Evolutionary conservation across 1,140 invertebrate genomes (phyloP).

Genomic region (Tetragonula clypearis): DNA sequence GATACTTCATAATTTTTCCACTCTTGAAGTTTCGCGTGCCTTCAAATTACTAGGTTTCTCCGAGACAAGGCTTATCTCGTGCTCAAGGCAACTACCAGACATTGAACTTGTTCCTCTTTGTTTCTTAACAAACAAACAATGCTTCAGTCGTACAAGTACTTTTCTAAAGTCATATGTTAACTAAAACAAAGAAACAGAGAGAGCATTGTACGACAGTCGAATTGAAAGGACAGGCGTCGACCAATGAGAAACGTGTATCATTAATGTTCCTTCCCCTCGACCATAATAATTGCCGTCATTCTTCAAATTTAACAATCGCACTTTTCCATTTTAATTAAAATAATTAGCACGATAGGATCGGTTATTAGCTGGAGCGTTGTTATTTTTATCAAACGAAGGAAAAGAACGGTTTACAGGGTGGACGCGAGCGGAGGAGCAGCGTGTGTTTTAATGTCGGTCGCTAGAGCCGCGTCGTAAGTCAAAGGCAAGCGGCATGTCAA

Average conservation of each 20-base stretch:
- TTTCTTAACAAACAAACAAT: background rate
- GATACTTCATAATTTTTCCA: background rate
- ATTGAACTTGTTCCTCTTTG: background rate
- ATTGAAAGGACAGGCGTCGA: background rate
- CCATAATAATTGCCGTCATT: conserved; percentile 7
- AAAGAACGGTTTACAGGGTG: background rate
- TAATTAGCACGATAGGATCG: conserved; percentile 38
- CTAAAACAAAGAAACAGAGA: background rate
- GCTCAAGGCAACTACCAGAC: background rate
- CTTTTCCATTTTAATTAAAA: conserved; percentile 44
- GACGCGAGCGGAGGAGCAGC: background rate
- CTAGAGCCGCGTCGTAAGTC: conserved; percentile 44
- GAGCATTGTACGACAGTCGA: background rate
- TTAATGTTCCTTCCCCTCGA: background rate
- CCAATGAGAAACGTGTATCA: conserved; percentile 9
- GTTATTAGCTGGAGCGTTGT: conserved; percentile 2
- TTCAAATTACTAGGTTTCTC: background rate
- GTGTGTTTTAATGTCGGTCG: conserved; percentile 39
- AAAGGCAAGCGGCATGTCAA: conserved; percentile 58
- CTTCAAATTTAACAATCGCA: conserved; percentile 21
- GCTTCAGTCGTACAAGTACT: too few relatives aligned
- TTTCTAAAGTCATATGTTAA: background rate
- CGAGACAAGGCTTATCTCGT: background rate
- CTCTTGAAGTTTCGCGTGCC: conserved; percentile 19
- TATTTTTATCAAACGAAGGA: conserved; percentile 28